Conservation (phyloP, 2,797 vertebrate genomes). For the Luscinia luscinia region DNA sequence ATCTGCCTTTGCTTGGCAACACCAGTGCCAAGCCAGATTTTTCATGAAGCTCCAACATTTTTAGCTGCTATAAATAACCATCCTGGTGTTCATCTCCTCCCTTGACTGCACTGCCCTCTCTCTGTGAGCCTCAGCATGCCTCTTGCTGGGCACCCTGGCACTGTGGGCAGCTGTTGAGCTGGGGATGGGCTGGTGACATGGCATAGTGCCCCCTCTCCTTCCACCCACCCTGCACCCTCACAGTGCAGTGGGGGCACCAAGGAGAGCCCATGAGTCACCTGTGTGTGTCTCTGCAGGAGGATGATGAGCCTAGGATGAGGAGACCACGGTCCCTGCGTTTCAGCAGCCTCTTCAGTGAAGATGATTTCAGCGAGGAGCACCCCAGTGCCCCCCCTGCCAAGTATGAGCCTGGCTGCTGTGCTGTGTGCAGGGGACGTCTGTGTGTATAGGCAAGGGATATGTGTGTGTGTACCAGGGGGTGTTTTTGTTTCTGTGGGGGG, state of each 20-base stretch:
- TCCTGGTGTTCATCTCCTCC: not conserved
- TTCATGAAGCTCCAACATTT: not conserved
- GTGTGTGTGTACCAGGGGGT: fast-evolving
- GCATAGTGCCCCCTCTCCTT: not conserved
- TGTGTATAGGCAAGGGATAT: not conserved
- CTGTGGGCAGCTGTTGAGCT: not conserved
- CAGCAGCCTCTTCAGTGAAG: conserved; percentile 76
- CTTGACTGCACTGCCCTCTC: not conserved
- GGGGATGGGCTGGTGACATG: not conserved
- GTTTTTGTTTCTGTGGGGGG: not conserved
- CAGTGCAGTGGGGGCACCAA: not conserved
- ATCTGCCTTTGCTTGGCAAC: not conserved
- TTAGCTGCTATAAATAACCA: not conserved
- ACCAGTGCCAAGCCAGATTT: not conserved
- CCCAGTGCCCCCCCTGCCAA: not conserved
- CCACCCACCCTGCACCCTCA: not conserved
- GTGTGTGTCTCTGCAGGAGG: conserved; percentile 51
- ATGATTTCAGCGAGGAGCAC: conserved; percentile 63
- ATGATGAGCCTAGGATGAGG: not conserved
- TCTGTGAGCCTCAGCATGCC: not conserved
- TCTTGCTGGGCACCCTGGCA: not conserved
- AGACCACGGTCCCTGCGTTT: not conserved
- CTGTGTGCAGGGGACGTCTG: not conserved
- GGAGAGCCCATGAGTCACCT: not conserved
- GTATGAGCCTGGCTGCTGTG: conserved; percentile 24